phyloP scores from a whole-genome alignment of 2,113 vertebrate genomes.

The Sphyrna mokarran region DNA sequence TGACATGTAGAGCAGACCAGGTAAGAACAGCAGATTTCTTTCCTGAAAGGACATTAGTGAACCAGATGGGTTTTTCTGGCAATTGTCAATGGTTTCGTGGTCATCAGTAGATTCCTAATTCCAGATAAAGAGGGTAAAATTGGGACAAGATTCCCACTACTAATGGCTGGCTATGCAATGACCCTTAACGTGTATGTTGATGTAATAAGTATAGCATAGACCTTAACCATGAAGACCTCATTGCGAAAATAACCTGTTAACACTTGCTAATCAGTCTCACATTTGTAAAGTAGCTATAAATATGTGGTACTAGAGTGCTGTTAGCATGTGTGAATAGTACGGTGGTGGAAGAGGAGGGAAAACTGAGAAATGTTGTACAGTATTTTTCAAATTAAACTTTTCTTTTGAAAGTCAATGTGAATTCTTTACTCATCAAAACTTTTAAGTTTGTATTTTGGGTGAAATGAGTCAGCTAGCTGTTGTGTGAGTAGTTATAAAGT shows the following conservation, averaged over 20 bases:
- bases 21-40: too few relatives aligned
- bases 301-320: background rate
- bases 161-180: background rate
- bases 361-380: background rate
- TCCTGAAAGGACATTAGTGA: too few relatives aligned
- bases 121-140: background rate
- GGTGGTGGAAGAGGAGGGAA: background rate
- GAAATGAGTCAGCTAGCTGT: too few relatives aligned
- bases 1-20: too few relatives aligned
- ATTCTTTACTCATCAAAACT: background rate
- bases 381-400: background rate
- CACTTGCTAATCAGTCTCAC: background rate
- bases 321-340: background rate
- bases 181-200: background rate
- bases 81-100: too few relatives aligned
- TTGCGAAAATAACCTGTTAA: background rate
- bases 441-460: too few relatives aligned
- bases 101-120: too few relatives aligned
- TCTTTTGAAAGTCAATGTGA: background rate
- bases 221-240: background rate
- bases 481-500: too few relatives aligned
- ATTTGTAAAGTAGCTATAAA: background rate
- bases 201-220: background rate
- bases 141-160: background rate
- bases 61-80: too few relatives aligned